Evolutionary conservation across 2,113 vertebrate genomes (phyloP).

Genomic region (Menura novaehollandiae): DNA sequence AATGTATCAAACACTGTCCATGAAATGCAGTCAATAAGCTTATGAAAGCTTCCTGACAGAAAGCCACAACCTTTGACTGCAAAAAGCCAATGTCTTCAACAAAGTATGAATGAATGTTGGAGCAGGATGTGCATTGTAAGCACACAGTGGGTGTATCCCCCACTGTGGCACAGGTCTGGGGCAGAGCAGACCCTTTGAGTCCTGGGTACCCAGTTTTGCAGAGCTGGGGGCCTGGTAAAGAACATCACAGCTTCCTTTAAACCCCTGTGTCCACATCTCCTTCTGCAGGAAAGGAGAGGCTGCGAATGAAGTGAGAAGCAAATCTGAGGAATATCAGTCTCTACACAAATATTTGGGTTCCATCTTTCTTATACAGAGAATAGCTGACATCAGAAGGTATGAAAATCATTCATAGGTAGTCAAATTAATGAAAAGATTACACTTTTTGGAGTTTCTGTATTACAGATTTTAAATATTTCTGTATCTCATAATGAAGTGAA

Average conservation of each 20-base stretch:
- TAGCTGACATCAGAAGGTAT: background rate
- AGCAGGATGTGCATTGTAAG: background rate
- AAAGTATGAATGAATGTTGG: background rate
- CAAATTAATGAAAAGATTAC: background rate
- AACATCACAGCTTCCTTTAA: background rate
- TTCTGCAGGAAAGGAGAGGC: background rate
- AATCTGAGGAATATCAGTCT: background rate
- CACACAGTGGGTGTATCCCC: fast-evolving
- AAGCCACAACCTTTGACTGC: background rate
- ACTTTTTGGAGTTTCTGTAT: background rate
- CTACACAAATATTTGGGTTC: background rate
- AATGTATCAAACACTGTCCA: fast-evolving
- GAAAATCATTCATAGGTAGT: background rate
- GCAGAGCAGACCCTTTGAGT: background rate
- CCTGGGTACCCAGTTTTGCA: background rate
- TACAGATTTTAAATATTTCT: background rate
- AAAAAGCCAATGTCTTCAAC: background rate
- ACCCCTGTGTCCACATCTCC: background rate
- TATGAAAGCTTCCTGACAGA: background rate
- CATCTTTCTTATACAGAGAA: background rate
- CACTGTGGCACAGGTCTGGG: fast-evolving
- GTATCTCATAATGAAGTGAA: background rate
- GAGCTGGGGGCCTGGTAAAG: background rate
- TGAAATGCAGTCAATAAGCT: background rate
- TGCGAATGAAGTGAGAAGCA: background rate